Conservation (phyloP, 2,797 vertebrate genomes). For the Poecilia velifera region DNA sequence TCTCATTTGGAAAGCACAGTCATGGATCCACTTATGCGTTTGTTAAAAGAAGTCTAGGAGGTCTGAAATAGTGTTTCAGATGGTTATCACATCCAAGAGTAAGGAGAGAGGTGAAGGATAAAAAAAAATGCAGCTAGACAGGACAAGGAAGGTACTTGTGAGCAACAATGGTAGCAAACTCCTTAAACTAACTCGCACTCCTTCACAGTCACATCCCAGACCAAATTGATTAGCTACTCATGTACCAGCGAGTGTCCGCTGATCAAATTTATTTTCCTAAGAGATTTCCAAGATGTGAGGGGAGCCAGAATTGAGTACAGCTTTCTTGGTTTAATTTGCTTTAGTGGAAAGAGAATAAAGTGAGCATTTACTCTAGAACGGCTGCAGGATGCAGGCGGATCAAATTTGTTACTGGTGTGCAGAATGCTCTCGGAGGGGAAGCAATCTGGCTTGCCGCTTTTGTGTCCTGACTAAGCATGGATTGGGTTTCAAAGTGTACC, state of each 20-base stretch:
- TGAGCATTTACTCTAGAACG: slow-evolving; percentile 64
- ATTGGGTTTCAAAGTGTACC: not conserved
- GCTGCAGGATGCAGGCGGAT: slow-evolving; percentile 63
- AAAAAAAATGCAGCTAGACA: slow-evolving; percentile 14
- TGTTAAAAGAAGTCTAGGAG: slow-evolving; percentile 38
- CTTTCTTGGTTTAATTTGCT: slow-evolving; percentile 63
- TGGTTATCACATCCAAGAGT: slow-evolving; percentile 56
- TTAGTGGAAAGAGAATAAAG: slow-evolving; percentile 63
- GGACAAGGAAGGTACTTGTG: not conserved
- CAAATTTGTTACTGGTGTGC: slow-evolving; percentile 63
- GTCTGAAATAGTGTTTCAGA: slow-evolving; percentile 53
- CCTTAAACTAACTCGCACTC: slow-evolving; percentile 20
- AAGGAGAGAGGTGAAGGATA: slow-evolving; percentile 30
- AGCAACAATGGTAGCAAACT: slow-evolving; percentile 45
- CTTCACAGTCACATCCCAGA: slow-evolving; percentile 22
- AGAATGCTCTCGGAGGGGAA: slow-evolving; percentile 36
- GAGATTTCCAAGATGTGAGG: slow-evolving; percentile 44
- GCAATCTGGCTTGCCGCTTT: not conserved
- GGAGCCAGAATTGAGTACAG: slow-evolving; percentile 31
- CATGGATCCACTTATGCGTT: slow-evolving; percentile 56
- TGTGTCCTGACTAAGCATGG: not conserved
- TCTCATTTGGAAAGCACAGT: slow-evolving; percentile 69
- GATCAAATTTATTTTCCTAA: slow-evolving; percentile 33
- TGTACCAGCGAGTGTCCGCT: slow-evolving; percentile 43
- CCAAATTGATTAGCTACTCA: slow-evolving; percentile 28